Conservation (phyloP, 2,113 vertebrate species). For the Prochilodus magdalenae region DNA sequence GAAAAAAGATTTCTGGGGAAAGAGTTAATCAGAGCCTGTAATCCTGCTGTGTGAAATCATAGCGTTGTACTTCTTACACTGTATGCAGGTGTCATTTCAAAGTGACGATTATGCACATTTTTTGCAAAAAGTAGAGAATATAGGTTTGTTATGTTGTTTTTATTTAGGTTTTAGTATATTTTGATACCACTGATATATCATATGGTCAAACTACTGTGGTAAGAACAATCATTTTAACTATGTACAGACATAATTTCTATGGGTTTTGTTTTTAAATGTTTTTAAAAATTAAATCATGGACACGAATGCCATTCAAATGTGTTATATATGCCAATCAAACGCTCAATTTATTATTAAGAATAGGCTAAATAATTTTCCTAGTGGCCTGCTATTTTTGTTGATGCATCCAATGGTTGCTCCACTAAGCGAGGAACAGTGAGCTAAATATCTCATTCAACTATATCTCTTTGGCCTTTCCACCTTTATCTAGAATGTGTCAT, state of each 20-base stretch:
- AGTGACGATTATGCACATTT: neutral
- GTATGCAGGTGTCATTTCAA: neutral
- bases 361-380: no score
- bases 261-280: neutral
- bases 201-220: neutral
- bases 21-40: slow-evolving; percentile 63
- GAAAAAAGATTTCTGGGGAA: slow-evolving; percentile 84
- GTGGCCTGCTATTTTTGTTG: no score
- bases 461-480: no score
- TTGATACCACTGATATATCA: neutral
- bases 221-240: neutral
- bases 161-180: slow-evolving; percentile 18
- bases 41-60: neutral
- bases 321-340: neutral
- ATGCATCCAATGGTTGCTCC: no score
- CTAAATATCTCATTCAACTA: no score
- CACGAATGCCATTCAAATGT: no score
- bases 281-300: neutral
- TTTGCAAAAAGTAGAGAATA: slow-evolving; percentile 6
- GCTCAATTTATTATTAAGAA: no score
- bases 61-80: neutral
- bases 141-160: slow-evolving; percentile 9
- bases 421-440: no score
- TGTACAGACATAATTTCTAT: neutral
- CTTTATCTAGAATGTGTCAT: no score